Base-by-base conservation (phyloP, 2,888 invertebrate genomes). In the Lobophora halterata region DNA sequence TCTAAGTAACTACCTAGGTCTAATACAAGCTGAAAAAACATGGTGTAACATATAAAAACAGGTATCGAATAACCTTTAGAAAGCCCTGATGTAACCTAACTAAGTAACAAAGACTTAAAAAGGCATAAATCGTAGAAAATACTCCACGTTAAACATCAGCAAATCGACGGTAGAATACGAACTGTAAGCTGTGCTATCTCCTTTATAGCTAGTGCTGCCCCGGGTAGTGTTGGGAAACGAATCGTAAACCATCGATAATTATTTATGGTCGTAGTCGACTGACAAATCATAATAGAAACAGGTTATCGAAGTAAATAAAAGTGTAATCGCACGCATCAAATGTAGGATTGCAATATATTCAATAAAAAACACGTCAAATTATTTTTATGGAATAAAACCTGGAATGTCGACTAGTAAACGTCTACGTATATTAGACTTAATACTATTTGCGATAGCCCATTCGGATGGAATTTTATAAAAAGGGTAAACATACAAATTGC, bases 151-250 rank as follows among this genome's bases (percentile, higher is more conserved):
- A 29, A 17, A n/a, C n/a, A n/a, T 23, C 9, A 11, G 33, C 32
- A 37, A 32, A 33, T 37, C 43, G 25, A 27, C 27, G 11, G 27
- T 21, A 31, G 20, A 27, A 32, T 24, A 29, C 20, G n/a, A 24
- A 23, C 29, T 43, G 44, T 52, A 49, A 53, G 49, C 49, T 47
- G 49, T 42, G 43, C 50, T 50, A 52, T 40, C 43, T 34, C 33
- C 27, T 42, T 56, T 54, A 49, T 48, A 29, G 35, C 37, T 33
- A 37, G 29, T n/a, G n/a, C n/a, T n/a, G n/a, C n/a, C n/a, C n/a
- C n/a, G n/a, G n/a, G n/a, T n/a, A n/a, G n/a, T 30, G 43, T 28
- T 27, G 33, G 33, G 32, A 37, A 43, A 33, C 21, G 17, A 34
- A 10, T 33, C 20, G 25, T 32, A 36, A 36, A 19, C 24, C 31